Evolutionary conservation across 2,888 invertebrate genomes (phyloP).

Genomic region (Cheilosia grossa): DNA sequence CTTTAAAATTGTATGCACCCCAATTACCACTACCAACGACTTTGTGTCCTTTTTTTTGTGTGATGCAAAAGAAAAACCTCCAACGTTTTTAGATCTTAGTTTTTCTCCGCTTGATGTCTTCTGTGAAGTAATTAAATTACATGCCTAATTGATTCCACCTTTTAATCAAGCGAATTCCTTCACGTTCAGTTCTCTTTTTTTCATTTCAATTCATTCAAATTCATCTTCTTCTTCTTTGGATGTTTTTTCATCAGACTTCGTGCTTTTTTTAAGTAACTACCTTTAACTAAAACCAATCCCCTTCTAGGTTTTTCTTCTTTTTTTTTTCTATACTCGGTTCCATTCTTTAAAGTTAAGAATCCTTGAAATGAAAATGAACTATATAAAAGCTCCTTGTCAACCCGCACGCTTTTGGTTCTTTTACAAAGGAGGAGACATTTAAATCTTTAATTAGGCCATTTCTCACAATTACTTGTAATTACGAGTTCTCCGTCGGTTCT

Average conservation of each 20-base stretch:
- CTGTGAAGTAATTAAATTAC: constrained; percentile 66
- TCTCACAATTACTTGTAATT: constrained; percentile 74
- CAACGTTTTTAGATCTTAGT: too few relatives aligned
- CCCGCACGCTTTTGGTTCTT: constrained; percentile 29
- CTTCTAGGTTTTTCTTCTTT: not conserved
- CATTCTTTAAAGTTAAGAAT: constrained; percentile 64
- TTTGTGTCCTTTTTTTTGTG: constrained; percentile 1
- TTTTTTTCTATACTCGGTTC: constrained; percentile 5
- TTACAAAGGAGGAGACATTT: constrained; percentile 51
- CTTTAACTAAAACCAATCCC: constrained; percentile 67
- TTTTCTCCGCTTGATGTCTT: constrained; percentile 7
- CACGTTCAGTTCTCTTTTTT: constrained; percentile 38
- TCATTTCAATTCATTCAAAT: constrained; percentile 59
- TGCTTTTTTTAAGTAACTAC: constrained; percentile 60
- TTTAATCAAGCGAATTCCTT: constrained; percentile 70
- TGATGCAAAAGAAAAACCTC: not conserved
- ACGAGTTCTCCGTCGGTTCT: constrained; percentile 55
- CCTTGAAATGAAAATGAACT: constrained; percentile 73
- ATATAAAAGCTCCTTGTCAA: constrained; percentile 67
- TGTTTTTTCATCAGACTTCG: constrained; percentile 26
- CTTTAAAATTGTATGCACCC: not conserved
- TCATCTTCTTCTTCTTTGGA: constrained; percentile 27
- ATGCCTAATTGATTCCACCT: constrained; percentile 74
- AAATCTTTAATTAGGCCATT: constrained; percentile 74
- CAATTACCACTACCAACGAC: constrained; percentile 9